Evolutionary conservation across 2,797 vertebrate genomes (phyloP).

Genomic region (Gymnocypris eckloni): DNA sequence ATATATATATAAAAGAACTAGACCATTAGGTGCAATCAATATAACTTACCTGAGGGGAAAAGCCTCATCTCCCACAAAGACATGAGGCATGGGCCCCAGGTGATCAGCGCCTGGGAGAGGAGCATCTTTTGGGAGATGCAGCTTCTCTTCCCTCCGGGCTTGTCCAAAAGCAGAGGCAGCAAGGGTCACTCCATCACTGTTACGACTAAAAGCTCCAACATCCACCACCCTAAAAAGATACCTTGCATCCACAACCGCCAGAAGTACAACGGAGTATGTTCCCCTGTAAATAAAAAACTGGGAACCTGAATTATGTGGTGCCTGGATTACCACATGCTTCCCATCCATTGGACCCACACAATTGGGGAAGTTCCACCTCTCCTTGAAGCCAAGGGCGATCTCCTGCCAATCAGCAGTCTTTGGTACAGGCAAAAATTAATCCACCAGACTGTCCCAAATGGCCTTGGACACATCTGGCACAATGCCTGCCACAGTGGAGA

Average conservation of each 20-base stretch:
- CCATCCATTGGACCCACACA: not conserved
- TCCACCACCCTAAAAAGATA: not conserved
- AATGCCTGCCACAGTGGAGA: constrained; percentile 6
- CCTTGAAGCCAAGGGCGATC: not conserved
- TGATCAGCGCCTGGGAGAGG: not conserved
- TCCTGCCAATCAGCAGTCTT: not conserved
- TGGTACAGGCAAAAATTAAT: not conserved
- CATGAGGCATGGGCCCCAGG: not conserved
- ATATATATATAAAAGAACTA: too few species aligned
- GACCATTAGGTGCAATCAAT: too few species aligned
- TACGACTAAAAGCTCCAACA: not conserved
- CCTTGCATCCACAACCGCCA: not conserved
- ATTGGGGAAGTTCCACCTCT: not conserved
- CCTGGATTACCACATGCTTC: not conserved
- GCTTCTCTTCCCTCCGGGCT: not conserved
- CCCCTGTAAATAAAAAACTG: not conserved
- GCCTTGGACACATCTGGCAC: constrained; percentile 5
- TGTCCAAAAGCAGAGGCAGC: too few species aligned
- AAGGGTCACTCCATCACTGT: too few species aligned
- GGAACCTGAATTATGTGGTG: not conserved
- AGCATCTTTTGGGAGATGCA: not conserved
- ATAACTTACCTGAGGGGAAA: too few species aligned
- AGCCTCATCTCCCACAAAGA: not conserved
- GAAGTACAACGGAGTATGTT: not conserved
- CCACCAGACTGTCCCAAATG: not conserved